Conservation (phyloP, 2,888 invertebrate genomes). For the Euclidia mi region DNA sequence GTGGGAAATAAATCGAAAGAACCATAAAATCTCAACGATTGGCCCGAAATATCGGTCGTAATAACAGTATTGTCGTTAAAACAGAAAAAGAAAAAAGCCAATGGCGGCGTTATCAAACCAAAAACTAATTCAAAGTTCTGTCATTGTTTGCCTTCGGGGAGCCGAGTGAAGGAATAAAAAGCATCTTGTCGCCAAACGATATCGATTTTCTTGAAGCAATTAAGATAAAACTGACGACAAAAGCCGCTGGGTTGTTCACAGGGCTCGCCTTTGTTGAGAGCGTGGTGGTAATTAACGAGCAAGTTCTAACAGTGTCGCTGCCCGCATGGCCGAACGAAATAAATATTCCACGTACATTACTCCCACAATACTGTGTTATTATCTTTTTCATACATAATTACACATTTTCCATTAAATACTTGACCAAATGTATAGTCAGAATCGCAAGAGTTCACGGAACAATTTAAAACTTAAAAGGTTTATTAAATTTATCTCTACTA, state of each 20-base stretch:
- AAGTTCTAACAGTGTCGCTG: conserved; percentile 59
- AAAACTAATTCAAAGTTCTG: conserved; percentile 87
- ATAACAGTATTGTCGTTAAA: conserved; percentile 74
- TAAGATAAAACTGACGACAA: conserved; percentile 87
- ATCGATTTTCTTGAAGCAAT: conserved; percentile 88
- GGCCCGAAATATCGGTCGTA: conserved; percentile 70
- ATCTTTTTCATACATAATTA: conserved; percentile 34
- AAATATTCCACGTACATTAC: conserved; percentile 46
- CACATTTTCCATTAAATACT: conserved; percentile 38
- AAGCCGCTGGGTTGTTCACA: conserved; percentile 72
- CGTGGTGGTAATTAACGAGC: conserved; percentile 76
- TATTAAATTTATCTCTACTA: no score
- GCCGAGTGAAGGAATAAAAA: conserved; percentile 81
- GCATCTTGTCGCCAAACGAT: conserved; percentile 87
- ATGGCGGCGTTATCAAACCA: conserved; percentile 79
- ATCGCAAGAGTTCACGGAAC: conserved; percentile 20
- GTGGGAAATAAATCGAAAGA: conserved; percentile 63
- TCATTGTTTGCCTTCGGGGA: conserved; percentile 82
- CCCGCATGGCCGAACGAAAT: conserved; percentile 64
- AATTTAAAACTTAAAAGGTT: no score
- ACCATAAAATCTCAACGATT: conserved; percentile 70
- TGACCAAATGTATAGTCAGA: conserved; percentile 36
- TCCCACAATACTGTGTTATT: conserved; percentile 41
- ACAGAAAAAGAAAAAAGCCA: conserved; percentile 68
- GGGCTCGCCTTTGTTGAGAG: conserved; percentile 69